These are phyloP conservation scores for Antrozous pallidus DNA, from an alignment of 2,797 vertebrate genomes.

Conservation along the genomic window DNA sequence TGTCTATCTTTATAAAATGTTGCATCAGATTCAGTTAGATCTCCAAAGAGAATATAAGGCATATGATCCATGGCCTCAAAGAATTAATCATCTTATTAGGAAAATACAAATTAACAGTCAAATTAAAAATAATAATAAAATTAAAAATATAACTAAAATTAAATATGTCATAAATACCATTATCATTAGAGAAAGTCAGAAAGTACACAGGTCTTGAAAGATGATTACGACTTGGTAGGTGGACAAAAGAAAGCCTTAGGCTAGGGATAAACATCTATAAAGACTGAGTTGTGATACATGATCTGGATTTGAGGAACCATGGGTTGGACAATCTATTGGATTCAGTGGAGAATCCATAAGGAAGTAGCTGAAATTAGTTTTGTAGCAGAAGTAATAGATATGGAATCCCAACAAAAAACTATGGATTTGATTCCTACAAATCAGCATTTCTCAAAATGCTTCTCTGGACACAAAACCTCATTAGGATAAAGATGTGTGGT, in stretches of 20 bases:
- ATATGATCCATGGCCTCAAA: neutral
- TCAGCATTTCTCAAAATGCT: neutral
- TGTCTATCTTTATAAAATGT: neutral
- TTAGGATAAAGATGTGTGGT: neutral
- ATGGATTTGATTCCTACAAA: neutral
- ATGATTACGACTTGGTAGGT: neutral
- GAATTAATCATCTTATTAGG: neutral
- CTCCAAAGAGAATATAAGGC: neutral
- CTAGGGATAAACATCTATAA: neutral
- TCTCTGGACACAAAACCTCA: neutral
- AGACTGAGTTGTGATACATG: neutral
- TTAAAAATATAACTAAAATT: neutral
- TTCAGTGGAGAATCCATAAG: neutral
- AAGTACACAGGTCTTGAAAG: neutral
- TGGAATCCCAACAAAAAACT: neutral
- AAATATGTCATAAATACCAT: neutral
- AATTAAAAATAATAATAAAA: neutral
- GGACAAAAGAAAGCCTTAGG: neutral
- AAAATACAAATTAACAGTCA: neutral
- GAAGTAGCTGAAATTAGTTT: neutral
- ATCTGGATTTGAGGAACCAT: neutral
- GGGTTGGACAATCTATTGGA: neutral
- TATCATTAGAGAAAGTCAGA: neutral
- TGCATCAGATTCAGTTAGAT: neutral
- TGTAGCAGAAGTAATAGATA: neutral